Conservation (phyloP, 2,113 vertebrate genomes). For the Hiodon tergisus region DNA sequence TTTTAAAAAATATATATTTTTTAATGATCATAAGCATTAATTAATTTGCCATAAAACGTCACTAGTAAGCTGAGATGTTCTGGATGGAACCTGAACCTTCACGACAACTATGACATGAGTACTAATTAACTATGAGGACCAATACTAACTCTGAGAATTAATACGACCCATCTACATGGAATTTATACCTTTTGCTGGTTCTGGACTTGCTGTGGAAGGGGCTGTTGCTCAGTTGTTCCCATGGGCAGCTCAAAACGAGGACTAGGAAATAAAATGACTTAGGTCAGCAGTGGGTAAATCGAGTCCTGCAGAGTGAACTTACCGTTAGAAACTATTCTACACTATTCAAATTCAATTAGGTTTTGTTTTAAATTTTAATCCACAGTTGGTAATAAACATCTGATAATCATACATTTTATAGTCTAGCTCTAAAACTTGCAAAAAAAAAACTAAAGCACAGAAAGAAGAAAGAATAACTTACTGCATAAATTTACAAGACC, state of each 20-base stretch:
- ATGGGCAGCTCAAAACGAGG: conserved; percentile 96
- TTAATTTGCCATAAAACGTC: no score
- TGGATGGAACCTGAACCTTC: no score
- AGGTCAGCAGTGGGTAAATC: not conserved
- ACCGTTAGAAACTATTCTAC: not conserved
- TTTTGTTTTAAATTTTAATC: not conserved
- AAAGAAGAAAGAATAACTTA: conserved; percentile 61
- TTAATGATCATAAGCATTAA: no score
- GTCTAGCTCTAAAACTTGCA: not conserved
- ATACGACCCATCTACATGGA: not conserved
- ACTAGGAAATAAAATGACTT: conserved; percentile 49
- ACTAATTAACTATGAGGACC: no score
- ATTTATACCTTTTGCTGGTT: conserved; percentile 79
- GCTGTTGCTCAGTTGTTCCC: conserved; percentile 92
- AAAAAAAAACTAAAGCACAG: not conserved
- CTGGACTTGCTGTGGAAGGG: conserved; percentile 78
- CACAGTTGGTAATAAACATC: not conserved
- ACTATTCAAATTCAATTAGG: not conserved
- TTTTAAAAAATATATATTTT: no score
- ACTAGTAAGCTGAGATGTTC: no score
- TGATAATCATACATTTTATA: not conserved
- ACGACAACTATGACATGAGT: no score
- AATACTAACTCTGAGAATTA: no score
- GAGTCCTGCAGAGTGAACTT: not conserved
- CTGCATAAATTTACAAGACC: conserved; percentile 99